phyloP scores from a whole-genome alignment of 2,888 invertebrate genomes.

The Drosophila paranaensis region DNA sequence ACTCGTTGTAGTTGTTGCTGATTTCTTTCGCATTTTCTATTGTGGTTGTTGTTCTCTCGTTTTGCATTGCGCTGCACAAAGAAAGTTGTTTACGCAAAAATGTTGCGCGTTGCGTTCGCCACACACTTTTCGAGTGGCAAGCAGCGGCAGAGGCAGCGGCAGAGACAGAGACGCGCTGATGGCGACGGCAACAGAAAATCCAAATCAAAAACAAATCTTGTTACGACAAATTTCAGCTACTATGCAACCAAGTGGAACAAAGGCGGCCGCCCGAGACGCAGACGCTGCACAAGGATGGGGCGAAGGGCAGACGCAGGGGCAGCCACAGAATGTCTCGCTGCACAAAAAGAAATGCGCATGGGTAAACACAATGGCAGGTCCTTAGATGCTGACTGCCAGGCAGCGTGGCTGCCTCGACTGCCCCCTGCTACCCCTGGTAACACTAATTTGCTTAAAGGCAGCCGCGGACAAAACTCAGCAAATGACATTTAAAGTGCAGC shows the following conservation, averaged over 20 bases:
- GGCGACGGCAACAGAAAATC: conserved; percentile 26
- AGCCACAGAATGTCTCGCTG: conserved; percentile 54
- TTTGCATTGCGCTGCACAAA: conserved; percentile 63
- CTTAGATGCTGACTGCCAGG: conserved; percentile 31
- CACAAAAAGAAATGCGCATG: conserved; percentile 68
- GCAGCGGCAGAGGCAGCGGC: neutral
- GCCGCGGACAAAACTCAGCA: conserved; percentile 64
- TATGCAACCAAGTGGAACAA: conserved; percentile 73
- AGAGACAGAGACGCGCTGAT: neutral
- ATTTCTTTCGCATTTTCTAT: conserved; percentile 1
- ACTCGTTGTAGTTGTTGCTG: conserved; percentile 24
- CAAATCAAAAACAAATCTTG: conserved; percentile 75
- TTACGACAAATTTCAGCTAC: conserved; percentile 72
- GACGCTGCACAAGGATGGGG: conserved; percentile 1
- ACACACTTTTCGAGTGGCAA: conserved; percentile 47
- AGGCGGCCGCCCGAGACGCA: conserved; percentile 50
- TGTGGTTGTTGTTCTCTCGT: neutral
- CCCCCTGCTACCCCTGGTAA: conserved; percentile 39
- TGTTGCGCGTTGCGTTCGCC: conserved; percentile 51
- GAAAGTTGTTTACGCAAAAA: conserved; percentile 70
- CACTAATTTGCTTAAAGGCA: conserved; percentile 76
- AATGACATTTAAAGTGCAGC: conserved; percentile 78
- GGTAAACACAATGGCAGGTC: conserved; percentile 67
- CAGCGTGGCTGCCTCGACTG: conserved; percentile 1
- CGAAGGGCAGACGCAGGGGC: neutral